Percentiles rank a stretch among this genome's conserved stretches.
Evolutionary conservation across 2,113 vertebrate genomes (phyloP).

Genomic region (Corynorhinus townsendii): DNA sequence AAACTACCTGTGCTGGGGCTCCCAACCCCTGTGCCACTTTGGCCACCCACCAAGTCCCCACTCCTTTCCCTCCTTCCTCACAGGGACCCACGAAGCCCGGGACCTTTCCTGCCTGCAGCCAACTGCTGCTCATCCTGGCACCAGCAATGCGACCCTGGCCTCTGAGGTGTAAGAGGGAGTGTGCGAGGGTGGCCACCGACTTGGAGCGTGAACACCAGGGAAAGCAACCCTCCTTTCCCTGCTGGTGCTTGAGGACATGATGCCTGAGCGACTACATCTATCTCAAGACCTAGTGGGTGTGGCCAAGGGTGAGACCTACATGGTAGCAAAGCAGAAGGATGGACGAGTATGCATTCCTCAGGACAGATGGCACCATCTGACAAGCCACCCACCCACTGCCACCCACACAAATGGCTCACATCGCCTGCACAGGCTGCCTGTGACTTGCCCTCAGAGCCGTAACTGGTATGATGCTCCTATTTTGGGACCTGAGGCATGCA

Average conservation of each 20-base stretch:
- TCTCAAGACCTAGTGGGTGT: neutral
- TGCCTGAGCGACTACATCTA: neutral
- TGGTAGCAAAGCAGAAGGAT: neutral
- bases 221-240: neutral
- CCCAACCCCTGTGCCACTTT: neutral
- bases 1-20: neutral
- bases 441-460: too few species aligned
- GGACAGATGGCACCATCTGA: neutral
- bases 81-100: rapidly evolving
- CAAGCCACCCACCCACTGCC: rapidly evolving
- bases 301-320: too few species aligned
- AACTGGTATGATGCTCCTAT: neutral
- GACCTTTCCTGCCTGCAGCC: neutral
- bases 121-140: neutral
- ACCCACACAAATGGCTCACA: too few species aligned
- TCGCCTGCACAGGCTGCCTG: neutral
- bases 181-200: rapidly evolving
- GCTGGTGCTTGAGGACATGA: neutral
- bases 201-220: neutral
- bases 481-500: neutral
- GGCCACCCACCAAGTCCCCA: neutral
- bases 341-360: too few species aligned
- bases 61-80: neutral
- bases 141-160: neutral
- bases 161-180: neutral